Base-by-base conservation (phyloP, 2,888 invertebrate species). In the Hypena proboscidalis region DNA sequence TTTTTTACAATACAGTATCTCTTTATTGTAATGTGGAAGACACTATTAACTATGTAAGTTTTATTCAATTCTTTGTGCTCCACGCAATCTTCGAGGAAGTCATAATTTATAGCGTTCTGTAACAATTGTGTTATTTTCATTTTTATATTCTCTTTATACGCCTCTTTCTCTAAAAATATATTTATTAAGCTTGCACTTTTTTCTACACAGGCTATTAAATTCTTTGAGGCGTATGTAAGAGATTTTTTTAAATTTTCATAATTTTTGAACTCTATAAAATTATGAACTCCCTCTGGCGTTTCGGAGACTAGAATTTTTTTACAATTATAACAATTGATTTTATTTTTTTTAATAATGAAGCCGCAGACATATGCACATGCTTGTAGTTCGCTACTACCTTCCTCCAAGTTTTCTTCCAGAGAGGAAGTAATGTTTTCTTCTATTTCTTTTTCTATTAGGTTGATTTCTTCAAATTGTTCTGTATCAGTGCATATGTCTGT, bases 321-420 rank as follows among this genome's bases (percentile, higher is more conserved):
- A 29, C 22, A 36, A 5, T 25, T 4, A 29, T 22, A 11, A 23
- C 39, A 47, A 13, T 32, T 15, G 0, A 22, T 34, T 51, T 34
- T 21, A 7, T 7, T 9, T 25, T 35, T 44, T 44, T 49, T 45
- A 9, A 41, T 5, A n/a, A n/a, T n/a, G n/a, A n/a, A n/a, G n/a
- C n/a, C n/a, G n/a, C n/a, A 44, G 19, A 44, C 51, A 43, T 47
- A 51, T 1, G 44, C 44, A 42, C 51, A 44, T 35, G 51, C 47
- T 41, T 50, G 50, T 8, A 47, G 8, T 32, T 44, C 43, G 7
- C 34, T 20, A 20, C 27, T 2, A 13, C 7, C 34, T 21, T 41
- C 48, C 14, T 25, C 38, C 14, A 38, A 10, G 14, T 40, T 40
- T 23, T 32, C n/a, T 14, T 37, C 20, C 1, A 26, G 15, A 1